Conservation (phyloP, 2,797 vertebrate genomes). For the Neosalanx taihuensis region DNA sequence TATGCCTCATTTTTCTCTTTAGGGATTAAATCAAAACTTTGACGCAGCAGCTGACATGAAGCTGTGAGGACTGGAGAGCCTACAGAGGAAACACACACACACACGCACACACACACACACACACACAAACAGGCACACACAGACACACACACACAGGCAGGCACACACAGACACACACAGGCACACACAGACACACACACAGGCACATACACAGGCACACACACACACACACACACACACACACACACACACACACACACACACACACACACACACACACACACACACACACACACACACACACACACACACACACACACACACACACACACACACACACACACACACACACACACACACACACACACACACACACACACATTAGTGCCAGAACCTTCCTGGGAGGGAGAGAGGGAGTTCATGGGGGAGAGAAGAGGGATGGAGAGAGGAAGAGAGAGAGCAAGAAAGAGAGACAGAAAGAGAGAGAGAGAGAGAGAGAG, state of each 20-base stretch:
- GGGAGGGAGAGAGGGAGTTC: not conserved
- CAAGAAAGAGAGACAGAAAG: conserved; percentile 13
- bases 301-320: too few species aligned
- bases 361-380: too few species aligned
- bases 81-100: conserved; percentile 9
- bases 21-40: conserved; percentile 49
- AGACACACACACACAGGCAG: too few species aligned
- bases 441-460: not conserved
- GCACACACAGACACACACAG: too few species aligned
- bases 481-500: conserved; percentile 12
- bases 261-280: not conserved
- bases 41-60: conserved; percentile 44
- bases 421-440: not conserved
- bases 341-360: conserved; percentile 20
- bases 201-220: not conserved
- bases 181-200: conserved; percentile 10
- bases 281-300: too few species aligned
- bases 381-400: too few species aligned
- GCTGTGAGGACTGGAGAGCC: conserved; percentile 42
- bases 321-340: conserved; percentile 13
- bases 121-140: too few species aligned
- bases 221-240: not conserved
- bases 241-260: conserved; percentile 9
- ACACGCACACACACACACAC: conserved; percentile 8
- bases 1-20: conserved; percentile 47